Evolutionary conservation across 2,113 vertebrate genomes (phyloP).

Genomic region (Girardinichthys multiradiatus): DNA sequence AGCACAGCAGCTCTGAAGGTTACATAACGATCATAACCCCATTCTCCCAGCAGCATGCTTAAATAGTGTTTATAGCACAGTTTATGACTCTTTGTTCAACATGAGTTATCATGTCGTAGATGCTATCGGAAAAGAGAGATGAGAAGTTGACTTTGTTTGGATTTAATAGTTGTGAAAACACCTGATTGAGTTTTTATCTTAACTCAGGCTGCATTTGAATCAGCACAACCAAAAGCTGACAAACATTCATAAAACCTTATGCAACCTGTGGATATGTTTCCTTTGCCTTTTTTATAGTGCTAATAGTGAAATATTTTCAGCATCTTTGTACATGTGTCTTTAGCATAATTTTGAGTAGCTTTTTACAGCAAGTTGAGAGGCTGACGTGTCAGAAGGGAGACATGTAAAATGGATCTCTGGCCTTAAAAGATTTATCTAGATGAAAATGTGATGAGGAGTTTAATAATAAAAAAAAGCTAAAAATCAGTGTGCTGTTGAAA

Average conservation of each 20-base stretch:
- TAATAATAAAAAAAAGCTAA: constrained; percentile 9
- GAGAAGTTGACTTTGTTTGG: constrained; percentile 59
- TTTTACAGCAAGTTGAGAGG: neutral
- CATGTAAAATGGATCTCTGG: constrained; percentile 9
- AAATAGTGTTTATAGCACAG: constrained; percentile 25
- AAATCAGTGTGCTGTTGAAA: neutral
- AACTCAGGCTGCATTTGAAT: constrained; percentile 7
- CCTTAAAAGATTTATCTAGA: constrained; percentile 1
- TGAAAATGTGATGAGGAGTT: constrained; percentile 6
- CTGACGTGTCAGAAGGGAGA: constrained; percentile 1
- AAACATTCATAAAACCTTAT: constrained; percentile 21
- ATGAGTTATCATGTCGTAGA: constrained; percentile 29
- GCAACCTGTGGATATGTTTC: constrained; percentile 4
- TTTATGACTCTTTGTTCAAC: constrained; percentile 42
- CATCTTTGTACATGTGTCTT: neutral
- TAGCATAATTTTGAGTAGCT: constrained; percentile 1
- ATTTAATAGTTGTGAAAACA: constrained; percentile 30
- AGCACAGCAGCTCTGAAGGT: constrained; percentile 17
- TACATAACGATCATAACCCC: constrained; percentile 48
- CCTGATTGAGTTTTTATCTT: constrained; percentile 46
- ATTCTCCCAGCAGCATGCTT: constrained; percentile 11
- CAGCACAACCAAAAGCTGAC: constrained; percentile 24
- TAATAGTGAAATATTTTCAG: neutral
- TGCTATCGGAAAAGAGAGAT: constrained; percentile 24
- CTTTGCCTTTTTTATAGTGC: neutral